Evolutionary conservation across 2,888 invertebrate species (phyloP).

Genomic region (Sesia bembeciformis): DNA sequence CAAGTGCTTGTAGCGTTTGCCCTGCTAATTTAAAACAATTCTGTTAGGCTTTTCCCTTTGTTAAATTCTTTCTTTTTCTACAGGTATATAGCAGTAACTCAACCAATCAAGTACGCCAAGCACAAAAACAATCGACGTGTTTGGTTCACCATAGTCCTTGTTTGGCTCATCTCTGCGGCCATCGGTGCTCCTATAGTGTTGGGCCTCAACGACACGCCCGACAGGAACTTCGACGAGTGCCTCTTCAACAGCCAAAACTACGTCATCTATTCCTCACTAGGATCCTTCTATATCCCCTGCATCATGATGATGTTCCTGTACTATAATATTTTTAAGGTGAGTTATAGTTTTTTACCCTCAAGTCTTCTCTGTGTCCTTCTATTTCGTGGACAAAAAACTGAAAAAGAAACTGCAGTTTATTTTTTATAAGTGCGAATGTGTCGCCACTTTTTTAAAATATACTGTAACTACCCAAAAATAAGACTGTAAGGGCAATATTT

Average conservation of each 20-base stretch:
- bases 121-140: constrained; percentile 97
- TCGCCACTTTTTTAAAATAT: too few species aligned
- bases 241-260: constrained; percentile 98
- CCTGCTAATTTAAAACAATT: too few species aligned
- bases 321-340: constrained; percentile 97
- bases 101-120: constrained; percentile 98
- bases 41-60: too few species aligned
- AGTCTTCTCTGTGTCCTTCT: too few species aligned
- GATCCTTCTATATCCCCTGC: constrained; percentile 99
- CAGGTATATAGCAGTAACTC: constrained; percentile 99
- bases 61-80: background rate
- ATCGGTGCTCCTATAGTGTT: constrained; percentile 97
- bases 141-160: constrained; percentile 94
- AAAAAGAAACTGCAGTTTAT: too few species aligned
- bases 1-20: too few species aligned
- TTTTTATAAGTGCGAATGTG: too few species aligned
- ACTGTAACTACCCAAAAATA: too few species aligned
- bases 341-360: constrained; percentile 17
- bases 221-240: constrained; percentile 88
- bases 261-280: constrained; percentile 97
- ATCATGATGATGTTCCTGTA: constrained; percentile 98
- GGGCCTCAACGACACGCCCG: constrained; percentile 95
- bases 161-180: constrained; percentile 93
- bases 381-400: too few species aligned
- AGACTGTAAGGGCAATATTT: too few species aligned